Percentiles rank a stretch among this genome's conserved stretches.
Evolutionary conservation across 2,113 vertebrate genomes (phyloP).

Genomic region (Poecile atricapillus): DNA sequence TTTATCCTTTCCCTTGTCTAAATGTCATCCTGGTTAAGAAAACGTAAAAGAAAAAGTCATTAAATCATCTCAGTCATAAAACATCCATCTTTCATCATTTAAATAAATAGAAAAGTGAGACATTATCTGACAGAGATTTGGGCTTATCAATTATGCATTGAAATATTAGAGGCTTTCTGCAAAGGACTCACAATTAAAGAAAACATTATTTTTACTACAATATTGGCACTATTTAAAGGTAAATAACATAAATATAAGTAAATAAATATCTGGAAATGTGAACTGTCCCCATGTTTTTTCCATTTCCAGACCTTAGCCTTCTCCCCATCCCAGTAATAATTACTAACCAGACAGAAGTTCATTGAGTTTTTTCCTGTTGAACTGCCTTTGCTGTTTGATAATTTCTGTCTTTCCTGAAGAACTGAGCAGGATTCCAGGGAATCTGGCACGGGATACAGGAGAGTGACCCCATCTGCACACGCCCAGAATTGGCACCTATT

Average conservation of each 20-base stretch:
- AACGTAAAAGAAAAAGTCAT: neutral
- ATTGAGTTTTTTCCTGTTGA: neutral
- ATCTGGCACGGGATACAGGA: fast-evolving
- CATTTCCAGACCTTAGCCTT: neutral
- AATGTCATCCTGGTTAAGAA: constrained; percentile 18
- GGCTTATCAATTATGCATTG: neutral
- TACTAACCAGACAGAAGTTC: neutral
- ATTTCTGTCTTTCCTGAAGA: neutral
- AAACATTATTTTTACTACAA: neutral
- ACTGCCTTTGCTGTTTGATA: neutral
- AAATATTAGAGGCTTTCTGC: neutral
- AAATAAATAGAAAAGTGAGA: neutral
- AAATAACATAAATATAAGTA: neutral
- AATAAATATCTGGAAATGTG: neutral
- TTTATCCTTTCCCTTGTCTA: neutral
- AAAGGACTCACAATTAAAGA: neutral
- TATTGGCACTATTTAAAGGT: neutral
- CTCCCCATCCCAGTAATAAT: fast-evolving
- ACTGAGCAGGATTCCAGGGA: neutral
- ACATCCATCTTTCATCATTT: neutral
- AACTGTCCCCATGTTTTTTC: neutral
- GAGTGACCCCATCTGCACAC: neutral
- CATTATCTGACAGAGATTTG: neutral
- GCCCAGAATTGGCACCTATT: too few species aligned
- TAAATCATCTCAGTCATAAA: constrained; percentile 17